Percentiles rank a stretch among this genome's conserved stretches.
phyloP scores from a whole-genome alignment of 2,797 vertebrate species.

The Eremophila alpestris region DNA sequence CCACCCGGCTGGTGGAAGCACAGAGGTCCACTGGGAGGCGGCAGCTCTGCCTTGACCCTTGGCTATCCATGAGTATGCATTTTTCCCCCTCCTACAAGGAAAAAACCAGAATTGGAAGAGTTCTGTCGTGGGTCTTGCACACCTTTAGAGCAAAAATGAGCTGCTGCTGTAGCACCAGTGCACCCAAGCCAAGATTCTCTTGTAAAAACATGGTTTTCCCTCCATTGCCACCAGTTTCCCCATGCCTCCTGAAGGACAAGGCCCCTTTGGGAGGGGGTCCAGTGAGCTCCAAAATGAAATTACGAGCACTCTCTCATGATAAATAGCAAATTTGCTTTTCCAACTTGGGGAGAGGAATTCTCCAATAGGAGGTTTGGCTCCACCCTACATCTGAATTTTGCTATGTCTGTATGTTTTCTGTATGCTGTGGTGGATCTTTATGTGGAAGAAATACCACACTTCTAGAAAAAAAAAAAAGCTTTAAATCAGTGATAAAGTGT shows the following conservation, averaged over 20 bases:
- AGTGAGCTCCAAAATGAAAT: background rate
- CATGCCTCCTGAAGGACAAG: rapidly evolving
- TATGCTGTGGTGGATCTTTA: background rate
- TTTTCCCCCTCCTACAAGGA: rapidly evolving
- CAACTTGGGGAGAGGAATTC: background rate
- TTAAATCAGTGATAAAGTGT: background rate
- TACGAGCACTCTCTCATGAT: background rate
- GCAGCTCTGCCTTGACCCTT: background rate
- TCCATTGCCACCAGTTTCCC: background rate
- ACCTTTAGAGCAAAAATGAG: background rate
- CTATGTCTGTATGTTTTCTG: background rate
- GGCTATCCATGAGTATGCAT: background rate
- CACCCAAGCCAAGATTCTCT: background rate
- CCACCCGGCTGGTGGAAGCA: background rate
- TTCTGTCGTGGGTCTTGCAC: background rate
- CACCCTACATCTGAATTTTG: background rate
- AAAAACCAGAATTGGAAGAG: background rate
- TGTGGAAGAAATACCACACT: background rate
- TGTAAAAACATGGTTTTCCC: background rate
- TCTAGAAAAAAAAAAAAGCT: background rate
- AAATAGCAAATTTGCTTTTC: background rate
- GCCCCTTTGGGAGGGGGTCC: background rate
- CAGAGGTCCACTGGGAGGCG: background rate
- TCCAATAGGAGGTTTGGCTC: background rate
- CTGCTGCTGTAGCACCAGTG: background rate